Percentiles rank a stretch among this genome's conserved stretches.
Conservation (phyloP, 2,797 vertebrate genomes). For the Melanotaenia pygmaea region DNA sequence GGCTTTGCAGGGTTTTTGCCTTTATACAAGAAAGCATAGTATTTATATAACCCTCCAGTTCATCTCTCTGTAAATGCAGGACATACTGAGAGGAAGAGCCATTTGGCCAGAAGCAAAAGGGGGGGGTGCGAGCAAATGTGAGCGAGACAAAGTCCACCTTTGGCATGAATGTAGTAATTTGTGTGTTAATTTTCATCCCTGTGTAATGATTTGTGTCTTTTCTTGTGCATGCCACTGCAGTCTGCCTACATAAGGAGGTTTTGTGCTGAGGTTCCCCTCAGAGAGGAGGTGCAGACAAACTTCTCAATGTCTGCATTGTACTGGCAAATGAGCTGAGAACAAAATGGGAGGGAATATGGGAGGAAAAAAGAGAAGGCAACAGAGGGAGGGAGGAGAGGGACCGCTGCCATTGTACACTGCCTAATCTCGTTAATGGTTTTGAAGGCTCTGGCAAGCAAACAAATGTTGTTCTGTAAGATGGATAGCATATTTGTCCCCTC, state of each 20-base stretch:
- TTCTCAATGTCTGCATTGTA: slow-evolving; percentile 77
- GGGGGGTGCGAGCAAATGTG: not conserved
- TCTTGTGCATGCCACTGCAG: slow-evolving; percentile 10
- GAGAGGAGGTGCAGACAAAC: slow-evolving; percentile 70
- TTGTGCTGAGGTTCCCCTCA: slow-evolving; percentile 51
- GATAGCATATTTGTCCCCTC: slow-evolving; percentile 61
- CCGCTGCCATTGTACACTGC: slow-evolving; percentile 72
- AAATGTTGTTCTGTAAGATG: slow-evolving; percentile 75
- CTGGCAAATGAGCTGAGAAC: slow-evolving; percentile 89
- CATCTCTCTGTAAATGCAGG: slow-evolving; percentile 27
- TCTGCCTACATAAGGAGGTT: slow-evolving; percentile 54
- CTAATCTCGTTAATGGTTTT: slow-evolving; percentile 83
- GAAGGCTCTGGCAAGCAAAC: slow-evolving; percentile 78
- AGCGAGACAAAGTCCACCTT: slow-evolving; percentile 2
- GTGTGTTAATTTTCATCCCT: slow-evolving; percentile 42
- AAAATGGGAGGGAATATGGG: slow-evolving; percentile 61
- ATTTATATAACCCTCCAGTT: slow-evolving; percentile 60
- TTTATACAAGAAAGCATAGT: slow-evolving; percentile 25
- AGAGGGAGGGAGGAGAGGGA: slow-evolving; percentile 53
- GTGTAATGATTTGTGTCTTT: slow-evolving; percentile 29
- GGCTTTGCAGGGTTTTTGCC: slow-evolving; percentile 3
- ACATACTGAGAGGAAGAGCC: slow-evolving; percentile 35
- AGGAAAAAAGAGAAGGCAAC: slow-evolving; percentile 31
- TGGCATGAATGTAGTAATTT: slow-evolving; percentile 49
- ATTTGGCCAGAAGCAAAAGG: slow-evolving; percentile 25